Base-by-base conservation (phyloP, 2,888 invertebrate species). In the Cephus spinipes region DNA sequence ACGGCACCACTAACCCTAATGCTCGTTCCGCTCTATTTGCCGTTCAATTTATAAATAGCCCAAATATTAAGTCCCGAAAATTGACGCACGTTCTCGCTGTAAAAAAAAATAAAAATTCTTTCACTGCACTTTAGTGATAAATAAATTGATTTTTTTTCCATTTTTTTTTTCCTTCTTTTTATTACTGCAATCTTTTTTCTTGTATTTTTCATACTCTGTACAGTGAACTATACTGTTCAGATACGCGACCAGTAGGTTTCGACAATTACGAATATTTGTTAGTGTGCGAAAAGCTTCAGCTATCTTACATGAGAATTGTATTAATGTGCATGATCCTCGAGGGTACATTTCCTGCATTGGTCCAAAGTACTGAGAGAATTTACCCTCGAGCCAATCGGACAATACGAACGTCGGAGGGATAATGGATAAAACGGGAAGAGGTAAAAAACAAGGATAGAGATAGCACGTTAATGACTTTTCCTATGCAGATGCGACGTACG, bases 371-470 rank as follows among this genome's bases (percentile, higher is more conserved):
- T 55, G 55, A 15, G 23, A 40, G 40, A 55, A 55, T 55, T 23
- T 55, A 55, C 23, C 23, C 55, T 55, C 23, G 55, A 55, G 23
- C 55, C 55, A 55, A 23, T 55, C 15, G 23, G 55, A 2, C 23
- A 23, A 55, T 55, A 23, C 9, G 55, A 55, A 55, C 23, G 55
- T 55, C 55, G 55, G 23, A 55, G 9, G 55, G 55, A 6, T 55
- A 55, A 55, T 55, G 55, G 55, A 23, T 73, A 79, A 79, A 75
- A 73, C 34, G 75, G 79, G 12, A 36, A 15, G 68, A 33, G 75
- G 75, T 40, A 15, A 40, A 55, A 15, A 4, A 36, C 36, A 36
- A 23, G 23, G 23, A 55, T 55, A 55, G 23, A 9, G 55, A 55
- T 23, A 55, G 23, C 55, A 55, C 55, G 23, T 23, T 55, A 55